A percentile compares a stretch with the other conserved stretches of the same genome.
Evolutionary conservation across 1,140 invertebrate genomes (phyloP).

Genomic region (Ooceraea biroi): DNA sequence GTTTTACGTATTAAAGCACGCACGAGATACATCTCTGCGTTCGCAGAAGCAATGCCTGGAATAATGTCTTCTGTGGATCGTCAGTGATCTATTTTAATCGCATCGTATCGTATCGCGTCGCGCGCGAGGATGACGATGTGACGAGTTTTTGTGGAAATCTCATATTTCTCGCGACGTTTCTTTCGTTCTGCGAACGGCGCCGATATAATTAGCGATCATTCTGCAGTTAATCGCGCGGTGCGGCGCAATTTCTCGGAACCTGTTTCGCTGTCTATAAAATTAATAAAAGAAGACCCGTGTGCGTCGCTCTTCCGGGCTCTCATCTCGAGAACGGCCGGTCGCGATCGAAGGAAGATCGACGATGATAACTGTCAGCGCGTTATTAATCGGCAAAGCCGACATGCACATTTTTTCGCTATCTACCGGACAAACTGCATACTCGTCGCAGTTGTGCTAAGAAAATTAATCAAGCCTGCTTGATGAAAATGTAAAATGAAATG

Average conservation of each 20-base stretch:
- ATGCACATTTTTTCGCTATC: too few relatives aligned
- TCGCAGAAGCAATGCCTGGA: conserved; percentile 29
- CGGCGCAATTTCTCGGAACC: not conserved
- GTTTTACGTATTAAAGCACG: too few relatives aligned
- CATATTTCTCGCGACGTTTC: conserved; percentile 28
- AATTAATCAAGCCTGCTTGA: too few relatives aligned
- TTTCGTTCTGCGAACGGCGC: conserved; percentile 23
- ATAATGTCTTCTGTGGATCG: conserved; percentile 14
- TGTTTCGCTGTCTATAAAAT: conserved; percentile 14
- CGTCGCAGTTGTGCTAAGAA: too few relatives aligned
- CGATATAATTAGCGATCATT: conserved; percentile 47
- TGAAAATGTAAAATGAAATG: too few relatives aligned
- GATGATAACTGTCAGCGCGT: not conserved
- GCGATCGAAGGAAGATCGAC: not conserved
- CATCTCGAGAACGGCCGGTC: not conserved
- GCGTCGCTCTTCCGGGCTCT: not conserved
- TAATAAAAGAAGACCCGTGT: conserved; percentile 6
- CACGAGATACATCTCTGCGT: not conserved
- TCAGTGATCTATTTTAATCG: conserved; percentile 53
- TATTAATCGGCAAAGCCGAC: conserved; percentile 4
- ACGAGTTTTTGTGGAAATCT: conserved; percentile 54
- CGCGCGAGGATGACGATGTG: conserved; percentile 28
- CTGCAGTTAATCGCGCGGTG: not conserved
- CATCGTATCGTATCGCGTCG: conserved; percentile 62
- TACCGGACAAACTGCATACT: too few relatives aligned